Evolutionary conservation across 1,140 invertebrate genomes (phyloP).

Genomic region (Drosophila aff.): DNA sequence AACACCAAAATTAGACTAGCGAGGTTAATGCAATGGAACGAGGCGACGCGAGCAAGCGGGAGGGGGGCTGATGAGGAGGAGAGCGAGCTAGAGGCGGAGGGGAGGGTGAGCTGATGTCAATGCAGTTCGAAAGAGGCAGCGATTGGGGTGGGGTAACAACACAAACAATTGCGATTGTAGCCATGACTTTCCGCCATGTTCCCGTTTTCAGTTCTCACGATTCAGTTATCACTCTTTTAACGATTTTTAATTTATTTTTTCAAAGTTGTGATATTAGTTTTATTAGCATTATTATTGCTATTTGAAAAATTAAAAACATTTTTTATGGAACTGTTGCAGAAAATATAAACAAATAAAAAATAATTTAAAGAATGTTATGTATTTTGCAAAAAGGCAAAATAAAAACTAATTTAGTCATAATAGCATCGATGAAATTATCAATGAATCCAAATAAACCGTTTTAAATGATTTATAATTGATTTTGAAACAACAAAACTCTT

Average conservation of each 20-base stretch:
- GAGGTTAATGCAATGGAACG: constrained; percentile 41
- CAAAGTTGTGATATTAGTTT: too few relatives aligned
- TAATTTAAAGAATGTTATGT: neutral
- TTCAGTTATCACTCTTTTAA: neutral
- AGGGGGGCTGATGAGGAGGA: constrained; percentile 11
- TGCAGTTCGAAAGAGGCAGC: constrained; percentile 31
- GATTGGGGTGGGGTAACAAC: constrained; percentile 15
- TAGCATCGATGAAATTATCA: neutral
- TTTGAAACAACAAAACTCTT: neutral
- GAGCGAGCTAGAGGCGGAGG: constrained; percentile 12
- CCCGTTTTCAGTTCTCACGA: constrained; percentile 13
- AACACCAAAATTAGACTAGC: constrained; percentile 68
- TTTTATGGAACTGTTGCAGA: neutral
- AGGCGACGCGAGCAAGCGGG: constrained; percentile 33
- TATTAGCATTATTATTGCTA: too few relatives aligned
- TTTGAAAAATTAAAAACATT: too few relatives aligned
- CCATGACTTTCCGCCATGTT: constrained; percentile 26
- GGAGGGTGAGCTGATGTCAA: constrained; percentile 28
- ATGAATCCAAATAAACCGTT: neutral
- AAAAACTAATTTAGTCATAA: neutral
- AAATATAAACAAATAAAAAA: neutral
- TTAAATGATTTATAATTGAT: neutral
- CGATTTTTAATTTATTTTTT: neutral
- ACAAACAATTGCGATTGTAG: constrained; percentile 28
- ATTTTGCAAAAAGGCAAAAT: neutral